Conservation (phyloP, 2,797 vertebrate genomes). For the Fundulus diaphanus region DNA sequence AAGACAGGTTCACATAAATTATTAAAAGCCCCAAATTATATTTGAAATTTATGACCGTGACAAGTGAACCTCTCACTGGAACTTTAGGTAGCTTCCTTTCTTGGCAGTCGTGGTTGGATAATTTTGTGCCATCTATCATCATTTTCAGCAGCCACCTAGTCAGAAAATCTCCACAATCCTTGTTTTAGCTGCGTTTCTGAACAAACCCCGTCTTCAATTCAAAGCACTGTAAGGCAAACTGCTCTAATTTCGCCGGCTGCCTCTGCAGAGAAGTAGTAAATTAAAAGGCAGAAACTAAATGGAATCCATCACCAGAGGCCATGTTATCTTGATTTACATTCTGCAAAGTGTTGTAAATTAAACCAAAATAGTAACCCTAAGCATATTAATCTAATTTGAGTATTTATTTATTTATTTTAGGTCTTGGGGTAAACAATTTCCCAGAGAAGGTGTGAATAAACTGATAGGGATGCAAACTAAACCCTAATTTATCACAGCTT, state of each 20-base stretch:
- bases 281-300: neutral
- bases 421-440: neutral
- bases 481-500: neutral
- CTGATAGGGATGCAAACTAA: neutral
- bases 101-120: neutral
- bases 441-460: neutral
- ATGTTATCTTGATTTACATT: neutral
- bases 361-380: neutral
- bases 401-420: neutral
- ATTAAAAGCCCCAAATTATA: too few relatives aligned
- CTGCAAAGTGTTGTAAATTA: neutral
- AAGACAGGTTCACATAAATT: too few relatives aligned
- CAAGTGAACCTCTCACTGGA: neutral
- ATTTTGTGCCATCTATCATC: neutral
- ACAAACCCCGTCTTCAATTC: neutral
- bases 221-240: neutral
- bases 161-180: neutral
- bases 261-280: neutral
- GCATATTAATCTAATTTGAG: neutral
- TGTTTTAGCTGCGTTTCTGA: neutral
- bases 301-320: neutral
- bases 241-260: too few relatives aligned
- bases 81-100: neutral
- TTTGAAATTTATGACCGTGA: neutral
- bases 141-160: neutral